Evolutionary conservation across 2,797 vertebrate genomes (phyloP).

Genomic region (Neoniphon sammara): DNA sequence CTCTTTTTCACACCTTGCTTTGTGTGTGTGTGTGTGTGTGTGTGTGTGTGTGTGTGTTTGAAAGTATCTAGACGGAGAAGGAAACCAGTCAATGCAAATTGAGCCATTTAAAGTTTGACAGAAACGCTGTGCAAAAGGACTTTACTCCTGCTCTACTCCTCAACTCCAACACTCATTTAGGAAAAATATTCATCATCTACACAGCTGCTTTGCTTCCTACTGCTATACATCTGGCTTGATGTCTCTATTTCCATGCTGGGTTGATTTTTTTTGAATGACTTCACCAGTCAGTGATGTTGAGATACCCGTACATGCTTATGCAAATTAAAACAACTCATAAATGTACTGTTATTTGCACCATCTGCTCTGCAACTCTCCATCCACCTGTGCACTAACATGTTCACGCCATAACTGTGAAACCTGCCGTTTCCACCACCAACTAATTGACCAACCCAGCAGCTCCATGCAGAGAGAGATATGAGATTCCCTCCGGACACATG

Average conservation of each 20-base stretch:
- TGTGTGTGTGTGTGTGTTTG: neutral
- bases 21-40: slow-evolving; percentile 8
- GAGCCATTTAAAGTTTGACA: slow-evolving; percentile 27
- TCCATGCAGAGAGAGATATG: neutral
- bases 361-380: slow-evolving; percentile 47
- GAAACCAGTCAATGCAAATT: slow-evolving; percentile 51
- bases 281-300: slow-evolving; percentile 28
- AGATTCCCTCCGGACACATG: neutral
- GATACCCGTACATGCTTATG: slow-evolving; percentile 12
- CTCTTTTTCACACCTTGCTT: slow-evolving; percentile 18
- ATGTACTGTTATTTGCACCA: slow-evolving; percentile 34
- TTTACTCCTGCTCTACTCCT: too few relatives aligned
- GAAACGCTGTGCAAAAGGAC: too few relatives aligned
- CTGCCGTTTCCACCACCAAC: neutral
- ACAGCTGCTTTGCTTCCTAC: neutral
- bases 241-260: neutral
- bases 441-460: slow-evolving; percentile 5
- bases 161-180: neutral
- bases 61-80: slow-evolving; percentile 19
- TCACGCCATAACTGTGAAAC: slow-evolving; percentile 19
- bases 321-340: slow-evolving; percentile 33
- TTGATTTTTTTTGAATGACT: neutral
- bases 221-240: slow-evolving; percentile 9
- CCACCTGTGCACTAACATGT: slow-evolving; percentile 12
- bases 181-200: neutral